phyloP scores from a whole-genome alignment of 2,888 invertebrate genomes.

The Tyria jacobaeae region DNA sequence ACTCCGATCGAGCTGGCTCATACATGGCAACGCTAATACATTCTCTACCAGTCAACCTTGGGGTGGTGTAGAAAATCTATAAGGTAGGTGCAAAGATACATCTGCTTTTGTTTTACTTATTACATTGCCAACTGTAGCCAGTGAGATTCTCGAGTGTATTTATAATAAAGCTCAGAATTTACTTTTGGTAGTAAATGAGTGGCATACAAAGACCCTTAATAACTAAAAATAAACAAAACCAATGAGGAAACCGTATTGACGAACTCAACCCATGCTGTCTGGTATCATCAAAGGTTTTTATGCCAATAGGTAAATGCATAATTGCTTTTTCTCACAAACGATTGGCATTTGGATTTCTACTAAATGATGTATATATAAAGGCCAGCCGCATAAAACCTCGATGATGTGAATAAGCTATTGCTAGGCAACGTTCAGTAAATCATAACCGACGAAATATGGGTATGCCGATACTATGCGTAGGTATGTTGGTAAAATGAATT shows the following conservation, averaged over 20 bases:
- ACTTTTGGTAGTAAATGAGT: too few species aligned
- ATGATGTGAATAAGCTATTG: constrained; percentile 28
- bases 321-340: neutral
- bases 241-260: neutral
- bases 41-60: too few species aligned
- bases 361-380: neutral
- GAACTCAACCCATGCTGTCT: neutral
- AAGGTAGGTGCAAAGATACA: too few species aligned
- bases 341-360: constrained; percentile 11
- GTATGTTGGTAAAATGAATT: constrained; percentile 2
- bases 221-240: too few species aligned
- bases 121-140: too few species aligned
- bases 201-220: too few species aligned
- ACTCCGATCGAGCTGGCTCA: too few species aligned
- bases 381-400: constrained; percentile 11
- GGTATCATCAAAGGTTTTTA: constrained; percentile 6
- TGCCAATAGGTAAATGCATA: constrained; percentile 9
- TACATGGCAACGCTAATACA: too few species aligned
- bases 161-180: neutral
- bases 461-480: neutral
- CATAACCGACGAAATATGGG: constrained; percentile 6
- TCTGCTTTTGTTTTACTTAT: too few species aligned
- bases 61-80: too few species aligned
- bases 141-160: too few species aligned
- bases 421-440: constrained; percentile 21